Percentiles rank a stretch among this genome's conserved stretches.
Evolutionary conservation across 2,888 invertebrate genomes (phyloP).

Genomic region (Anorthoa munda): DNA sequence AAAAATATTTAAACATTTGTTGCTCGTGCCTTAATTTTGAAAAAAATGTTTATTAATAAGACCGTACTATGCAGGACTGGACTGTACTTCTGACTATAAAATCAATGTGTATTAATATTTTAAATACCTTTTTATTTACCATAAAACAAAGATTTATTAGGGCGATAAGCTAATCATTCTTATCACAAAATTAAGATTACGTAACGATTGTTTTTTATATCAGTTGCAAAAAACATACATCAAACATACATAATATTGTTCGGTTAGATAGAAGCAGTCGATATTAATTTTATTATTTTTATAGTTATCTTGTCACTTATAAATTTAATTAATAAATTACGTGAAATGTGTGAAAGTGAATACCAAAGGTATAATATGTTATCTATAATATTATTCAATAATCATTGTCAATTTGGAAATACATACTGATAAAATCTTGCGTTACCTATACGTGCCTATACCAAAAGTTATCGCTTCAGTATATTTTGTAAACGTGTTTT

Average conservation of each 20-base stretch:
- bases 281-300: background rate
- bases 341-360: slow-evolving; percentile 18
- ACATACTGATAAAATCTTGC: background rate
- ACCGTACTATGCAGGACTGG: too few species aligned
- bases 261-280: background rate
- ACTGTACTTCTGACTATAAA: too few species aligned
- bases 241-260: too few species aligned
- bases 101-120: too few species aligned
- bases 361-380: slow-evolving; percentile 16
- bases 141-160: background rate
- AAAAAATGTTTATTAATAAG: too few species aligned
- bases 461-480: background rate
- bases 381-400: background rate
- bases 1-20: too few species aligned
- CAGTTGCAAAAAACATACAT: background rate
- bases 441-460: background rate
- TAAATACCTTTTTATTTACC: background rate
- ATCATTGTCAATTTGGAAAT: background rate
- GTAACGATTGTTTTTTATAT: slow-evolving; percentile 7
- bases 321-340: background rate
- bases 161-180: background rate
- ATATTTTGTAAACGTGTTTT: slow-evolving; percentile 31
- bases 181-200: slow-evolving; percentile 18
- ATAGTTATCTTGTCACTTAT: background rate
- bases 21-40: too few species aligned